A percentile compares a stretch with the other conserved stretches of the same genome.
Conservation (phyloP, 2,113 vertebrate species). For the Ia io region DNA sequence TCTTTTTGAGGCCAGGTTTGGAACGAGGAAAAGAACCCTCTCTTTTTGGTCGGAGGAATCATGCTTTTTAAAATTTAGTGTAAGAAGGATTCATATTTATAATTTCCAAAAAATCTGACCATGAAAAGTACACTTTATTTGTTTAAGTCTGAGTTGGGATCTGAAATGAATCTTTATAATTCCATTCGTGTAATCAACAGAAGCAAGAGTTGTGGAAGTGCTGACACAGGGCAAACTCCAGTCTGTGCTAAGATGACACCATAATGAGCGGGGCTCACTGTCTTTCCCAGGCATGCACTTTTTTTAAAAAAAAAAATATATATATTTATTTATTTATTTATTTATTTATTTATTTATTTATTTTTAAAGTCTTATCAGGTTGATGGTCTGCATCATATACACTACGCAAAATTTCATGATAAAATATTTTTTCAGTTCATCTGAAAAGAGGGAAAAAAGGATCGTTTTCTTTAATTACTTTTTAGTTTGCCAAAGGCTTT, state of each 20-base stretch:
- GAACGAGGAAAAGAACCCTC: background rate
- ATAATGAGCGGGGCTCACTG: conserved; percentile 63
- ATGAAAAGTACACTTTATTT: background rate
- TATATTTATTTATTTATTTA: conserved; percentile 61
- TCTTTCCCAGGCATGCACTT: conserved; percentile 37
- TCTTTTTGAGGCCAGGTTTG: background rate
- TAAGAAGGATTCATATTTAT: background rate
- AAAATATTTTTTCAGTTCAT: conserved; percentile 64
- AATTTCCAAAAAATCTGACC: background rate
- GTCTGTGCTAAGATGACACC: background rate
- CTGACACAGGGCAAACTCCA: conserved; percentile 52
- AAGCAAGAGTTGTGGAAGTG: conserved; percentile 54
- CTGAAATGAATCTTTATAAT: conserved; percentile 61
- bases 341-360: conserved; percentile 62
- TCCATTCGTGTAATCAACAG: conserved; percentile 64
- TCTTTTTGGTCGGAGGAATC: background rate
- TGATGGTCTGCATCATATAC: conserved; percentile 71
- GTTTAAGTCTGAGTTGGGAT: conserved; percentile 37
- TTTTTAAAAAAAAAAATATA: too few species aligned
- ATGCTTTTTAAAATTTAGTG: background rate
- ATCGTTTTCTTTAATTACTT: conserved; percentile 73
- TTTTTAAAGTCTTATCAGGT: conserved; percentile 65
- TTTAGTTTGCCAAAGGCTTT: conserved; percentile 70
- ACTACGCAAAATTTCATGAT: conserved; percentile 64
- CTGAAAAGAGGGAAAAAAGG: conserved; percentile 18